These are phyloP conservation scores for Heterodera filipjevi DNA, from an alignment of 2,888 invertebrate genomes.

Conservation along the genomic window DNA sequence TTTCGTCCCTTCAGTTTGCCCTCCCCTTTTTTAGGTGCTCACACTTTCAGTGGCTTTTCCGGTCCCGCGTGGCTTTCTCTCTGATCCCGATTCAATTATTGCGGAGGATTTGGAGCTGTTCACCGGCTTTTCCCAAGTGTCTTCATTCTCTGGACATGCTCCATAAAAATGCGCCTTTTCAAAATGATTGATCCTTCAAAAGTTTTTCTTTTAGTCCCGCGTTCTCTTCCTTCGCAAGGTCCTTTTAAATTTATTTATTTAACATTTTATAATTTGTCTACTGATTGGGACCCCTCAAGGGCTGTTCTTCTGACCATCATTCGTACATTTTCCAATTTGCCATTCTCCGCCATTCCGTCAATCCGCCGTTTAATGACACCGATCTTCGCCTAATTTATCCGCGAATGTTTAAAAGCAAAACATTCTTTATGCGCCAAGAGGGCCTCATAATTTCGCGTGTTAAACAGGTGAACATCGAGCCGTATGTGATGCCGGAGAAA, in stretches of 20 bases:
- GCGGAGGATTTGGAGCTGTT: slow-evolving; percentile 28
- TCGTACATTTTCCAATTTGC: slow-evolving; percentile 8
- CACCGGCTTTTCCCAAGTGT: slow-evolving; percentile 5
- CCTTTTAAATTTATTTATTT: not conserved
- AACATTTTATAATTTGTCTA: not conserved
- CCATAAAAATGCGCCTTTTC: not conserved
- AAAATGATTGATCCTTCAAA: not conserved
- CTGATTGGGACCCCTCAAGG: not conserved
- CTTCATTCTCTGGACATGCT: not conserved
- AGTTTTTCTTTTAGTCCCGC: not conserved
- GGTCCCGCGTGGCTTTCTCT: slow-evolving; percentile 8
- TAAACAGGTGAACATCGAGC: not conserved
- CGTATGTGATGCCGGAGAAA: too few relatives aligned
- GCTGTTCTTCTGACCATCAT: not conserved
- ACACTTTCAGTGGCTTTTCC: slow-evolving; percentile 23
- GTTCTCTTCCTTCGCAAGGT: slow-evolving; percentile 10
- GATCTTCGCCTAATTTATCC: slow-evolving; percentile 3
- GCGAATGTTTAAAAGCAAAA: not conserved
- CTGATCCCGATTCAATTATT: slow-evolving; percentile 20
- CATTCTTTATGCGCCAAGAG: not conserved
- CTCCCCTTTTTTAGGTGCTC: not conserved
- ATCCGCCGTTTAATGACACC: not conserved
- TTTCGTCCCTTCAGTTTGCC: not conserved
- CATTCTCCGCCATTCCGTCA: slow-evolving; percentile 1
- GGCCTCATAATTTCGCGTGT: not conserved